Base-by-base conservation (phyloP, 2,113 vertebrate species). In the Romanogobio albipinnatus region DNA sequence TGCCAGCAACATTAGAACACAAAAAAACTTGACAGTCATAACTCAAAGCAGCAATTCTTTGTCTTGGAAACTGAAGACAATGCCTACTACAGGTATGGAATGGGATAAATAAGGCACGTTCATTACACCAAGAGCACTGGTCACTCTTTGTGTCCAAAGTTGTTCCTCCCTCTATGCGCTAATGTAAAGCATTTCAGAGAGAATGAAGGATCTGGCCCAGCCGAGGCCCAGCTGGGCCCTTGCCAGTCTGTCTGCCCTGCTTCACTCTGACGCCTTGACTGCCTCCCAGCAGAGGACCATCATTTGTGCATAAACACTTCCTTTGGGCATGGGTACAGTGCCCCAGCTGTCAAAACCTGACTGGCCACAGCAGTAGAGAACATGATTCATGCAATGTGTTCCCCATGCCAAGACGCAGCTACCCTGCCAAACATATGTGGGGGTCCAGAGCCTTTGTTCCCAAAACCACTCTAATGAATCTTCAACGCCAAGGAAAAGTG, bases 311-410 rank as follows among this genome's bases (percentile, higher is more conserved):
- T 83, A 86, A 86, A 86, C 81, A 62, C 87, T 88, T 88, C 84
- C 84, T 84, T 62, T 81, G 79, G 80, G 86, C 76, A 88, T 66
- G 70, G 86, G 71, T 81, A 33, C 78, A 86, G 84, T 86, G 86
- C 79, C 85, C 82, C 85, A 88, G 86, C 85, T 88, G 85, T 89
- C 82, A 86, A 85, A 88, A 84, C 84, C 88, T 14, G 84, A 86
- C 76, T 85, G 80, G 76, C 87, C 85, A 87, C 82, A 82, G 84
- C 85, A 85, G 82, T 87, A 82, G 49, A 86, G 80, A 83, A 89
- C 83, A 86, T 85, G 84, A 87, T 76, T 88, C 82, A 84, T 73
- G 84, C 80, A 62, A 75, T 68, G 76, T 26, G 56, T 62, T 87
- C 61, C 58, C 43, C 47, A 59, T 84, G 88, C 86, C 86, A 89